Base-by-base conservation (phyloP, 2,797 vertebrate genomes). In the Enteromius afrohamiltoni region DNA sequence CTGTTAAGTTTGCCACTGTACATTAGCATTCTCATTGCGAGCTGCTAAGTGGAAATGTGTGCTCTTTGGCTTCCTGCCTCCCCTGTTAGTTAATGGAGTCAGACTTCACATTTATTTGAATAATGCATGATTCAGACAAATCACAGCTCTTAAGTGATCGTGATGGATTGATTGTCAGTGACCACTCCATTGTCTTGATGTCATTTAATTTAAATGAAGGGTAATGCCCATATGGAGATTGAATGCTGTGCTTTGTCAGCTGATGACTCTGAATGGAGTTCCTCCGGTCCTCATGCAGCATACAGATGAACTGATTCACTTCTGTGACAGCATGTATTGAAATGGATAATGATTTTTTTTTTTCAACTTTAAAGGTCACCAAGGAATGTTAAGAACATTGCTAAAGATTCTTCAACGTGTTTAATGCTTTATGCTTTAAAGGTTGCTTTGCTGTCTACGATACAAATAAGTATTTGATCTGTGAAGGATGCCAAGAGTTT, bases 111-210 rank as follows among this genome's bases (percentile, higher is more conserved):
- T 51, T 45, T 55, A 69, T 77, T 31, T 70, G 51, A 70, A 45
- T 77, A 77, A 83, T 83, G 65, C 17, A 76, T 76, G 76, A 82
- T 86, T 64, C 65, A 76, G 40, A n/a, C 37, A 68, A n/a, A 62
- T 45, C 58, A 23, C 42, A 31, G 26, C 67, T 60, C 62, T 60
- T 62, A 58, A 64, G 77, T 81, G 65, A 84, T 69, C 73, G 75
- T 75, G 17, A 45, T 74, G 75, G 21, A 45, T 80, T 3, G 60
- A 68, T 42, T 55, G 16, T 70, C n/a, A 14, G 2, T 26, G 37
- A 34, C 49, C 45, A 37, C 23, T 29, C 45, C 67, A 49, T 81
- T 79, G 60, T 26, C 77, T 74, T 55, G 21, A 80, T 81, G 31
- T 85, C 51, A 16, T 45, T 85, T 82, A 14, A 58, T 85, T 85